phyloP scores from a whole-genome alignment of 1,140 invertebrate genomes.

The Andrena cerasifolii region DNA sequence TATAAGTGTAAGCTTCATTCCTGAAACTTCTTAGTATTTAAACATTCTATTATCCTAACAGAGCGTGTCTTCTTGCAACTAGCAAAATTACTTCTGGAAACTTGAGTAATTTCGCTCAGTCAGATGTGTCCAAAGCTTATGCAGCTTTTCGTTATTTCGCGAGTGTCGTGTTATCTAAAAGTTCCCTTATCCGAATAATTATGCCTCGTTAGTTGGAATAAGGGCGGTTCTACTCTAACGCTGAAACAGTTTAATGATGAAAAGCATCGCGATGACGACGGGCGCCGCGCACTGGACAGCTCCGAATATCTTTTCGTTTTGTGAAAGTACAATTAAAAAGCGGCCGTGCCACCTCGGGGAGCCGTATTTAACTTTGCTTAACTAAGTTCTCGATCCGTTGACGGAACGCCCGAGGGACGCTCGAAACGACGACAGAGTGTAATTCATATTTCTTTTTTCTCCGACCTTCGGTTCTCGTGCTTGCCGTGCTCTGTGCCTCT shows the following conservation, averaged over 20 bases:
- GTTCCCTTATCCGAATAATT: too few relatives aligned
- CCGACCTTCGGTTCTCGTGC: constrained; percentile 33
- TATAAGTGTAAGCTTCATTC: too few relatives aligned
- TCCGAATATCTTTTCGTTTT: constrained; percentile 68
- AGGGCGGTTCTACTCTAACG: too few relatives aligned
- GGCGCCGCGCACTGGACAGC: constrained; percentile 6
- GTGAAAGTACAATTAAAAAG: constrained; percentile 80
- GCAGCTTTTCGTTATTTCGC: too few relatives aligned
- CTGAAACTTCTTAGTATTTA: too few relatives aligned
- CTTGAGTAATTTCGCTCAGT: too few relatives aligned
- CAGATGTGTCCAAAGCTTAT: too few relatives aligned
- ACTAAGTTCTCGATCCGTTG: constrained; percentile 80
- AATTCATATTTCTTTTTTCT: constrained; percentile 63
- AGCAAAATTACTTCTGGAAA: too few relatives aligned
- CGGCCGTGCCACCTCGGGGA: constrained; percentile 79
- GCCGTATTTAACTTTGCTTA: constrained; percentile 82
- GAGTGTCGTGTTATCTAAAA: too few relatives aligned
- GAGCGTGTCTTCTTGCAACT: too few relatives aligned
- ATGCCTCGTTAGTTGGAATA: too few relatives aligned
- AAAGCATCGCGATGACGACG: not conserved
- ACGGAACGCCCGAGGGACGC: constrained; percentile 76
- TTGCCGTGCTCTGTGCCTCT: not conserved
- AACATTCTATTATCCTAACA: too few relatives aligned
- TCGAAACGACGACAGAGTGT: constrained; percentile 61
- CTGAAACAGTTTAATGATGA: constrained; percentile 1